Evolutionary conservation across 2,797 vertebrate species (phyloP).

Genomic region (Taenioides sp.): DNA sequence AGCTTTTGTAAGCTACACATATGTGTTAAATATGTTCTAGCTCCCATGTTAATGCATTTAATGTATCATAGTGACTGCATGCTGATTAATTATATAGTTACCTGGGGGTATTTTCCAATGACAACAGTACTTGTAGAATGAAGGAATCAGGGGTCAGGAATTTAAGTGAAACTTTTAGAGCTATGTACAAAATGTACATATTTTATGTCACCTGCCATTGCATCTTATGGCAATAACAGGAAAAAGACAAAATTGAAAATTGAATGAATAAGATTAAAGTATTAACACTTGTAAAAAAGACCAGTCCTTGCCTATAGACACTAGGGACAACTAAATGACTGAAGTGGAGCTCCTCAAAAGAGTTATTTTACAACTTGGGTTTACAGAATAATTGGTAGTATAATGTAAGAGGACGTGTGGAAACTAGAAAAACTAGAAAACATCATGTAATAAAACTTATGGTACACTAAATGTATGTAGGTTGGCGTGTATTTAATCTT

Average conservation of each 20-base stretch:
- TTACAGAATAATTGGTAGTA: too few relatives aligned
- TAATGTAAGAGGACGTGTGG: too few relatives aligned
- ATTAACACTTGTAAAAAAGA: too few relatives aligned
- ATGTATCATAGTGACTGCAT: constrained; percentile 43
- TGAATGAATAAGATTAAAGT: background rate
- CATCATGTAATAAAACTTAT: constrained; percentile 26
- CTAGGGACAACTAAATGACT: too few relatives aligned
- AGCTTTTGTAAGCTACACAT: constrained; percentile 18
- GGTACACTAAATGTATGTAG: constrained; percentile 57
- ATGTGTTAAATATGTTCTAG: constrained; percentile 21
- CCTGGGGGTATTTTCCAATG: background rate
- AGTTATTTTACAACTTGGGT: too few relatives aligned
- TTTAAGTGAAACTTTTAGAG: background rate
- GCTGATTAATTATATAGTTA: background rate
- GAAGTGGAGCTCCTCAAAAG: too few relatives aligned
- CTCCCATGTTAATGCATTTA: constrained; percentile 61
- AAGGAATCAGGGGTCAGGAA: background rate
- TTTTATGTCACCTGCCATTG: background rate
- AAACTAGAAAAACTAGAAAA: background rate
- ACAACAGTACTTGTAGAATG: too few relatives aligned
- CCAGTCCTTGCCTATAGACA: too few relatives aligned
- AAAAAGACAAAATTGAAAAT: background rate
- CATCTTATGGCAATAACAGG: background rate
- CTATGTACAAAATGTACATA: background rate
- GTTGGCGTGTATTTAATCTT: constrained; percentile 58